Base-by-base conservation (phyloP, 2,888 invertebrate genomes). In the Microplitis deprimator region DNA sequence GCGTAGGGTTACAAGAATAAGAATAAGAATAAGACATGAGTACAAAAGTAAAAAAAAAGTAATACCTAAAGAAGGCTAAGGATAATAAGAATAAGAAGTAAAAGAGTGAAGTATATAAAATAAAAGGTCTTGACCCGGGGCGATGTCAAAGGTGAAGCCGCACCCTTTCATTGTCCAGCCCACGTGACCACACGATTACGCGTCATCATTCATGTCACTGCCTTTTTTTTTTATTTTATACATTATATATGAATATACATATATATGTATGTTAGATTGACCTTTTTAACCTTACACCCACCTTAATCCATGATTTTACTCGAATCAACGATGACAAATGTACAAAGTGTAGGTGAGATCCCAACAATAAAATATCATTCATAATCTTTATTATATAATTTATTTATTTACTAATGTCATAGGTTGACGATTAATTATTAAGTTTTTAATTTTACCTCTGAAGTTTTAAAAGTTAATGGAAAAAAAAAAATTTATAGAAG, bases 131-230 rank as follows among this genome's bases (percentile, higher is more conserved):
- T 79, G 87, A 88, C 87, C 88, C 81, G 62, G 77, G 62, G 38
- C 77, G 82, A 85, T 87, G 89, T 89, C 89, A 88, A 84, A 88
- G 89, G 88, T 89, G 85, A 89, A 80, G 88, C 89, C 89, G 88
- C 89, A 87, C 88, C 89, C 88, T 86, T 65, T 87, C 87, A 89
- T 89, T 89, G 84, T 86, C 86, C 87, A 85, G 84, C 88, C 89
- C 88, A 88, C 89, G 87, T 87, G 88, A 88, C 81, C 82, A 79
- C 80, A 83, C 81, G 83, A 67, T 64, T 84, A 82, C 83, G 81
- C 86, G 83, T 84, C 86, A 85, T 86, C 87, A 87, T 87, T 86
- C 85, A 84, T 84, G 85, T 86, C 86, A 87, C 82, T 64, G 80
- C 80, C 79, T 76, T 81, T 80, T 81, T 80, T 81, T 74, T 77